Base-by-base conservation (phyloP, 2,797 vertebrate species). In the Lepus townsendii region DNA sequence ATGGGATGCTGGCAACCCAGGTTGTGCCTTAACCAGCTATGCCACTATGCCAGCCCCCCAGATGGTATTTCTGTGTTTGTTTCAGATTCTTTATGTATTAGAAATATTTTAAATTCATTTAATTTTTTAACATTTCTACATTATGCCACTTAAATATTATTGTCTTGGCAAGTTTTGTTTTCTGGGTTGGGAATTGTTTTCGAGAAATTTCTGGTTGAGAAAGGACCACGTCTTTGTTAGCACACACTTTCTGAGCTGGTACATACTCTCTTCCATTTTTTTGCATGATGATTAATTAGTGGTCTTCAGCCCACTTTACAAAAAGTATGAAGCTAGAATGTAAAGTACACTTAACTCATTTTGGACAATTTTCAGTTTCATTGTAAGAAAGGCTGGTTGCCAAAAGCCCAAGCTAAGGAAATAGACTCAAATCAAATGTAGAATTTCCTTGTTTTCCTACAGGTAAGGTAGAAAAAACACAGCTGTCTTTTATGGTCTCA, bases 81-180 rank as follows among this genome's bases (percentile, higher is more conserved):
- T 95, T 91, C 24, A 90, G 71, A 87, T 72, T 90, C 22, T 83
- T 85, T 72, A 54, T 90, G 1, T 32, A 80, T 90, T 57, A 8
- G 7, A 66, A 71, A 76, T 47, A 79, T 35, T 57, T 71, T 52
- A 77, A 83, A 17, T 91, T 89, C 26, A 77, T 65, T 94, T 52
- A 2, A 42, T 1, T 35, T 52, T 54, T 62, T 50, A 73, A 68
- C 26, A 57, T 66, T 83, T 93, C 42, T 72, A 77, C 26, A 19
- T 92, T 35, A 8, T 27, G 35, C 16, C 35, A 9, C 11, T 16
- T 17, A 7, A 42, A 38, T 52, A 80, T 79, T 42, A 27, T 75
- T 78, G 71, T 90, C 69, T 79, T 91, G 13, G 4, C 8, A 11
- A 30, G 27, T 13, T 69, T 86, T 68, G 26, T 90, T 88, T 76